Base-by-base conservation (phyloP, 2,113 vertebrate genomes). In the Plotosus lineatus region DNA sequence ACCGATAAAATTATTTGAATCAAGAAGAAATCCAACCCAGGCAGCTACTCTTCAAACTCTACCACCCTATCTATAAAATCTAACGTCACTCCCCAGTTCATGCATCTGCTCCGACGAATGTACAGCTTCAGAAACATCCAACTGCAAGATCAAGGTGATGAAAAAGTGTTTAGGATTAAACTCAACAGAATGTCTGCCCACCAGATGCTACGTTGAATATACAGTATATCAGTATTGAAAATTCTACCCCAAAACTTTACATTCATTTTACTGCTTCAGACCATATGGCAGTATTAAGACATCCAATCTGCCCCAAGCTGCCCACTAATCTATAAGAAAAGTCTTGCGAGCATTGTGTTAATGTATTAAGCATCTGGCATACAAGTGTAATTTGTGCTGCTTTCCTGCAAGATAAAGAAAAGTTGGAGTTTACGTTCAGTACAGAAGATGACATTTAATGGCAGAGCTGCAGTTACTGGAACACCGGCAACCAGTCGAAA, bases 281-380 rank as follows among this genome's bases (percentile, higher is more conserved):
- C 12, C 69, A 60, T 72, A 74, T 51, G 55, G 42, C 33, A 53
- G 58, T 6, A 23, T 42, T 60, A 36, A n/a, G 23, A 40, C 19
- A 53, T 53, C 56, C 44, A 26, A 9, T 68, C 33, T 19, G 21
- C 38, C 51, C 73, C 23, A 3, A 77, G 80, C 73, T 55, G 19
- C 50, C 38, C 51, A 69, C n/a, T 38, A 23, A 76, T 42, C 80
- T 68, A 68, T 44, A 76, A 44, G 28, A 28, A 68, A 76, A 33
- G 60, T 36, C 48, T 72, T 19, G 26, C 46, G 53, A 3, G 28
- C 19, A 51, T 7, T 21, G 36, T 31, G n/a, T 36, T n/a, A 17
- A 56, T 1, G 17, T 56, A 56, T 82, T 31, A 68, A 66, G 46
- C 69, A 80, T 61, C 78, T 73, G 79, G 48, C 26, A 36, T 28